Evolutionary conservation across 2,888 invertebrate genomes (phyloP), one percentile per base, ranked within the genome.

Genomic region (Apomyelois bistriatella): DNA sequence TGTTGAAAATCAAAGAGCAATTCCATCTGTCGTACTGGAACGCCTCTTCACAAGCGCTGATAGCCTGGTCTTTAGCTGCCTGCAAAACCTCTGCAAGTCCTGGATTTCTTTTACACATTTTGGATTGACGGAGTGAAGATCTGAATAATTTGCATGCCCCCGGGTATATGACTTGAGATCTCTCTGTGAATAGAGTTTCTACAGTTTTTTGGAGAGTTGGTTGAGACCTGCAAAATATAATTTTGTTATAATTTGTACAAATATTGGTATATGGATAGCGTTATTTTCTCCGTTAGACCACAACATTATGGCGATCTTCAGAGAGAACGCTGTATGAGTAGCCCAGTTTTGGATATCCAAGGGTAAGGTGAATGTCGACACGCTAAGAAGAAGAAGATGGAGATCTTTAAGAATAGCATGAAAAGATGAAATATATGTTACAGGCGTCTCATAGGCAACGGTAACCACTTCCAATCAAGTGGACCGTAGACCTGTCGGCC

Each of bases 1-100:
- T 91, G 58, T 92, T 92, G 55, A 91, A 93, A 16, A 91, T 84
- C 16, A 92, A 81, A 0, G 93, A 92, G 66, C 94, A 94, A 70
- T 94, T 94, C 94, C 94, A 94, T 58, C 94, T 90, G 58, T 94
- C 94, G 66, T 92, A 94, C 52, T 92, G 91, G 65, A 94, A 94
- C 48, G 92, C 90, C 60, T 92, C 91, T 68, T 93, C 92, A 66
- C 94, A 94, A 37, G 93, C 91, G 0, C 76, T 74, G 36, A 93
- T 88, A 0, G 94, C 93, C 68, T 94, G 85, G 6, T 91, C 82
- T 54, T 92, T 92, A 0, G 94, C 93, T 47, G 85, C 88, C 6
- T 85, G 79, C 30, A 94, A 76, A 13, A 91, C 87, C 1, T 85
- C 85, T 0, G 88, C 71, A 17, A 93, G 66, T 0, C 93, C 93